These are phyloP conservation scores for Pseudomyrmex pallidus DNA, from an alignment of 1,140 invertebrate species.

Conservation along the genomic window DNA sequence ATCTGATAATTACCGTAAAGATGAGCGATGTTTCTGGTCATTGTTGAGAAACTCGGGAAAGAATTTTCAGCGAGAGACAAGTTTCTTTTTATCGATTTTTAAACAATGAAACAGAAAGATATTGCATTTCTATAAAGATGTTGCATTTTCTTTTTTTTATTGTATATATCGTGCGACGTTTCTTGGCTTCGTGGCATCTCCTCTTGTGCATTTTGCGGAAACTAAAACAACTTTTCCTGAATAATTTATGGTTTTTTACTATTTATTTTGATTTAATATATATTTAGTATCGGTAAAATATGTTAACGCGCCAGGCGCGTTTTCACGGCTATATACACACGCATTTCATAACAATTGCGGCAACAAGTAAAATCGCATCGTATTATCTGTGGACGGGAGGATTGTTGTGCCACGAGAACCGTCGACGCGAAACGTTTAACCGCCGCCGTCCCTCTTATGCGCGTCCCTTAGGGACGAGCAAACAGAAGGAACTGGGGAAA, in stretches of 20 bases:
- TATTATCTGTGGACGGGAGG: not conserved
- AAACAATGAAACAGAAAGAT: no score
- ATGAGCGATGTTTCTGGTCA: no score
- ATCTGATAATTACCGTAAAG: no score
- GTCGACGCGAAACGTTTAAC: conserved; percentile 58
- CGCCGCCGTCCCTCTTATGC: conserved; percentile 28
- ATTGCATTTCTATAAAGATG: no score
- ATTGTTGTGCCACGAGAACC: conserved; percentile 10
- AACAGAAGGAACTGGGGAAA: conserved; percentile 51
- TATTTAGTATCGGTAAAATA: not conserved
- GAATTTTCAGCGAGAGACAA: no score
- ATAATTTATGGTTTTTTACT: not conserved
- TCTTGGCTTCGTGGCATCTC: no score
- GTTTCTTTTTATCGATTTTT: no score
- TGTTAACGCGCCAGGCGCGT: no score
- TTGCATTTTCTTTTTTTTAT: no score
- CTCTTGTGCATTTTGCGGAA: no score
- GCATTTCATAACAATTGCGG: conserved; percentile 26
- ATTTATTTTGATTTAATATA: not conserved
- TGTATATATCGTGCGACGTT: not conserved
- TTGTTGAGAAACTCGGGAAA: no score
- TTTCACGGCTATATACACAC: not conserved
- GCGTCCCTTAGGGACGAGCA: conserved; percentile 49
- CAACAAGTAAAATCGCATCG: conserved; percentile 17
- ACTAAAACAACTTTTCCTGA: not conserved